phyloP scores from a whole-genome alignment of 2,888 invertebrate genomes.

The Sicus ferrugineus region DNA sequence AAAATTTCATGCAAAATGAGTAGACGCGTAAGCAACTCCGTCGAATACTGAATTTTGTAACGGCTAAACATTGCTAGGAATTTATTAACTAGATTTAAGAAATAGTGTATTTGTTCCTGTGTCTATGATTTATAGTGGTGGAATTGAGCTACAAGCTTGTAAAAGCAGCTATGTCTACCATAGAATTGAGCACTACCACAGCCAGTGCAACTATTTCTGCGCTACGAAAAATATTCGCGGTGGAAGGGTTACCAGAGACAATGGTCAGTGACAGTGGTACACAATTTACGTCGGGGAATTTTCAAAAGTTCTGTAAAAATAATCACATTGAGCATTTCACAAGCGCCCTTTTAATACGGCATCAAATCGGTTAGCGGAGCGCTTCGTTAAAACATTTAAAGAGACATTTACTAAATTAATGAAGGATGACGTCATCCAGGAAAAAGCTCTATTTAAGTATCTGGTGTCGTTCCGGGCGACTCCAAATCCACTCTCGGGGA shows the following conservation, averaged over 20 bases:
- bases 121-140: conserved; percentile 37
- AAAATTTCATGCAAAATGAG: no score
- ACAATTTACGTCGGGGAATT: conserved; percentile 39
- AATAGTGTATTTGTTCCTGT: no score
- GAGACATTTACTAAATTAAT: conserved; percentile 30
- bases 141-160: conserved; percentile 35
- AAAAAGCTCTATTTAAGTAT: conserved; percentile 32
- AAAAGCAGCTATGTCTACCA: conserved; percentile 33
- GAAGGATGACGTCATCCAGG: conserved; percentile 22
- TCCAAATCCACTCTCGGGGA: conserved; percentile 32
- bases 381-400: conserved; percentile 41
- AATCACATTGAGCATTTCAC: conserved; percentile 45
- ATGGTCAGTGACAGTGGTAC: conserved; percentile 47
- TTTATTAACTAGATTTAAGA: no score
- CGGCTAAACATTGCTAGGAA: no score
- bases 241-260: conserved; percentile 45
- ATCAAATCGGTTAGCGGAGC: conserved; percentile 46
- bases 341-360: conserved; percentile 41
- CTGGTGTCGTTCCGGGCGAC: conserved; percentile 35
- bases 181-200: conserved; percentile 39
- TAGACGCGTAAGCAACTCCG: no score
- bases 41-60: no score
- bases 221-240: conserved; percentile 40
- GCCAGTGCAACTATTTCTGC: conserved; percentile 43
- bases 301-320: conserved; percentile 41